phyloP scores from a whole-genome alignment of 2,888 invertebrate genomes.

The Micropterix aruncella region DNA sequence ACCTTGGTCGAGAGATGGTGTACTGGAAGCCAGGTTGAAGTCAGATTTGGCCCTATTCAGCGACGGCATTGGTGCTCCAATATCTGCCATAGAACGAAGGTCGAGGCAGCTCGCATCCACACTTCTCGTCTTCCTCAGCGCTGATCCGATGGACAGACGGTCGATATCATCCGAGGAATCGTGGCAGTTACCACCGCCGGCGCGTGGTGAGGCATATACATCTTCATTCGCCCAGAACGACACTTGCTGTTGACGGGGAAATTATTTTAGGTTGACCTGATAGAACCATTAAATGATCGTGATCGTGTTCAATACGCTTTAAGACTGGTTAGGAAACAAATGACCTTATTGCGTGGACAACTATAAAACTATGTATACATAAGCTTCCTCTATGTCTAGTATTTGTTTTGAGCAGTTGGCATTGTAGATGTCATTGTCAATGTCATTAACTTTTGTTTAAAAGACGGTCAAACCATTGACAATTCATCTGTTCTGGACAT shows the following conservation, averaged over 20 bases:
- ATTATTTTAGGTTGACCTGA: too few relatives aligned
- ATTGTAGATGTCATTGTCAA: too few relatives aligned
- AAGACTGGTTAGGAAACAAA: too few relatives aligned
- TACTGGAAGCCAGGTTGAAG: constrained; percentile 66
- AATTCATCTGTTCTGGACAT: too few relatives aligned
- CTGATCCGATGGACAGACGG: constrained; percentile 59
- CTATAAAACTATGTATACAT: too few relatives aligned
- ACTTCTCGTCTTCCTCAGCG: constrained; percentile 73
- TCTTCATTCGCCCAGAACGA: constrained; percentile 71
- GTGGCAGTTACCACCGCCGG: constrained; percentile 15
- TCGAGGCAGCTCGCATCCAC: constrained; percentile 82
- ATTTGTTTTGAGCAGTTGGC: too few relatives aligned
- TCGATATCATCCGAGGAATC: constrained; percentile 51
- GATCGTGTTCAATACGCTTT: too few relatives aligned
- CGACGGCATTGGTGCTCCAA: constrained; percentile 48
- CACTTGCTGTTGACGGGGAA: constrained; percentile 68
- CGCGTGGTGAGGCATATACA: constrained; percentile 48
- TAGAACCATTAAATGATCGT: too few relatives aligned
- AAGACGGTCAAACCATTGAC: too few relatives aligned
- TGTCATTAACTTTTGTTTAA: too few relatives aligned
- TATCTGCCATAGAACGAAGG: constrained; percentile 56
- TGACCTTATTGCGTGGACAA: too few relatives aligned
- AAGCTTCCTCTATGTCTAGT: too few relatives aligned
- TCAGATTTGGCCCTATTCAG: constrained; percentile 77
- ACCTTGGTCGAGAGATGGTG: constrained; percentile 57